Evolutionary conservation across 2,797 vertebrate genomes (phyloP).

Genomic region (Streptopelia turtur): DNA sequence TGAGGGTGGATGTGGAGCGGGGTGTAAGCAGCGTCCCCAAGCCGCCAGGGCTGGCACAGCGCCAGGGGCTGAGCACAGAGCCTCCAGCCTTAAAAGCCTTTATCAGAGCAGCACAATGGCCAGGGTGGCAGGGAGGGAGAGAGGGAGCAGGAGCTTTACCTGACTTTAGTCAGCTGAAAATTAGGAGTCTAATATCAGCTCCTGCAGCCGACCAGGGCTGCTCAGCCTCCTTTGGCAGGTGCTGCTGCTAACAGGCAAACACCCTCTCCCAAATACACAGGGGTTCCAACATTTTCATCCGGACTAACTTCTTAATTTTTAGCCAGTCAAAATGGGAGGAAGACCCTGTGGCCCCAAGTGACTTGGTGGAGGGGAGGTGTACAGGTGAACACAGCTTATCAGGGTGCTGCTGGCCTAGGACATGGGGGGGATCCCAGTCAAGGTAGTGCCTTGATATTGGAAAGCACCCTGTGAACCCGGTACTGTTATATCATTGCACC

Average conservation of each 20-base stretch:
- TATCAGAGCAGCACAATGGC: conserved; percentile 18
- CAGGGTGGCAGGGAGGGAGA: background rate
- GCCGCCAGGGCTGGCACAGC: accelerated
- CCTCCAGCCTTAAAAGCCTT: background rate
- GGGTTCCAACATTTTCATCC: background rate
- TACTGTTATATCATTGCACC: background rate
- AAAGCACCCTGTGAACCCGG: background rate
- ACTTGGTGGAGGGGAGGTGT: background rate
- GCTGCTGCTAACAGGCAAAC: background rate
- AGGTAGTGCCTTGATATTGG: background rate
- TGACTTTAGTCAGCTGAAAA: background rate
- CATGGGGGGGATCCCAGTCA: accelerated
- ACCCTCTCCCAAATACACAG: accelerated
- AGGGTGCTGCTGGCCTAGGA: background rate
- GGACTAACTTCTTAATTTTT: background rate
- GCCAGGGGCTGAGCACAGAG: background rate
- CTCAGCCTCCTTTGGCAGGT: background rate
- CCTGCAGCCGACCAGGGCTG: background rate
- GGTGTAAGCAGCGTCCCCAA: accelerated
- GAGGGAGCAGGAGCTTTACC: background rate
- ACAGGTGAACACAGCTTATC: background rate
- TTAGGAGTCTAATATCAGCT: conserved; percentile 6
- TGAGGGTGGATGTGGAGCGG: accelerated
- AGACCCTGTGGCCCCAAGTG: accelerated
- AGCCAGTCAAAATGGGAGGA: background rate